Conservation (phyloP, 2,888 invertebrate species). For the Cheilosia urbana region DNA sequence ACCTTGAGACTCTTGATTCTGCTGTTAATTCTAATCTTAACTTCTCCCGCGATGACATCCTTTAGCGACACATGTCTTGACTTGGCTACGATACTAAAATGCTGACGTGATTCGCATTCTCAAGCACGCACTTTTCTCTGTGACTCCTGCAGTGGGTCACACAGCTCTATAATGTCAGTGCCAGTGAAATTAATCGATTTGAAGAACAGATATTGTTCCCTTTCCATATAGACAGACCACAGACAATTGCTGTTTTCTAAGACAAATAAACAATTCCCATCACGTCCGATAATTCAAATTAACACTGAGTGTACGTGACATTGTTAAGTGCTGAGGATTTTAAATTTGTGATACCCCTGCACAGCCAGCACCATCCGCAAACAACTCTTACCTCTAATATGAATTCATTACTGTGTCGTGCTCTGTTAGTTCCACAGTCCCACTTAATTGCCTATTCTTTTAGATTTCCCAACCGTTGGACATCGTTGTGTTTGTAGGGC, state of each 20-base stretch:
- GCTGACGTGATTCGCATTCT: slow-evolving; percentile 61
- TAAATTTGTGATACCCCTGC: slow-evolving; percentile 52
- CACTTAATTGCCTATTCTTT: slow-evolving; percentile 66
- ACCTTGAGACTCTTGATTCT: slow-evolving; percentile 22
- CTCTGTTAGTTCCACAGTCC: slow-evolving; percentile 44
- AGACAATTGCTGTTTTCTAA: slow-evolving; percentile 28
- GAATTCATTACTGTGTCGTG: slow-evolving; percentile 70
- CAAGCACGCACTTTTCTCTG: slow-evolving; percentile 8
- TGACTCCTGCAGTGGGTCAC: slow-evolving; percentile 8
- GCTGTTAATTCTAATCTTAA: slow-evolving; percentile 21
- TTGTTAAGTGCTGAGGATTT: slow-evolving; percentile 72
- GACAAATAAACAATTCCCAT: slow-evolving; percentile 77
- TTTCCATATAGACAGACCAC: slow-evolving; percentile 17
- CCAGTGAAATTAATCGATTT: slow-evolving; percentile 62
- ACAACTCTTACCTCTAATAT: slow-evolving; percentile 61
- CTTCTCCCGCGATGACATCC: slow-evolving; percentile 34
- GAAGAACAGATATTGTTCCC: slow-evolving; percentile 24
- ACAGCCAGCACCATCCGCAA: slow-evolving; percentile 4
- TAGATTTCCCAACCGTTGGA: slow-evolving; percentile 14
- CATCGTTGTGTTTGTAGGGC: slow-evolving; percentile 1
- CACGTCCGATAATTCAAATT: slow-evolving; percentile 82
- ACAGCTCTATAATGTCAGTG: slow-evolving; percentile 36
- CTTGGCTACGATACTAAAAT: slow-evolving; percentile 45
- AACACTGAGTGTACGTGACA: slow-evolving; percentile 78
- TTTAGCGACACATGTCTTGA: slow-evolving; percentile 32